Conservation (phyloP, 2,888 invertebrate genomes). For the Uropetala carovei region DNA sequence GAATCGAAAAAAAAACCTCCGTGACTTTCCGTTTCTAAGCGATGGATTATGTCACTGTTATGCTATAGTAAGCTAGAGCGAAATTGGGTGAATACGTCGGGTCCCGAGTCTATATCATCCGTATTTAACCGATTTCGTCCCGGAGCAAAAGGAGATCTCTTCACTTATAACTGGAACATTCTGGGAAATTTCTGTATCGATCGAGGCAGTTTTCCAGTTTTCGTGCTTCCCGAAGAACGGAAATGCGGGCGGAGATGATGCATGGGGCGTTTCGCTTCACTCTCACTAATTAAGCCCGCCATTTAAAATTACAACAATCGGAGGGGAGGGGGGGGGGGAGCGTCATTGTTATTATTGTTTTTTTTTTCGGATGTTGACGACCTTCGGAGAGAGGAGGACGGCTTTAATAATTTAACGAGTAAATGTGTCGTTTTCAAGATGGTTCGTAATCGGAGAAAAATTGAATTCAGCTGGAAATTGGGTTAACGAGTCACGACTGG, state of each 20-base stretch:
- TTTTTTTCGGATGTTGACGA: background rate
- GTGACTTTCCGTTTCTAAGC: too few species aligned
- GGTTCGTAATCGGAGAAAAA: background rate
- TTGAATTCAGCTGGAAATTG: background rate
- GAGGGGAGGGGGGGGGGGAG: too few species aligned
- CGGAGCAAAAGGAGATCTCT: background rate
- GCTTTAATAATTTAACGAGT: background rate
- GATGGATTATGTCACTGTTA: too few species aligned
- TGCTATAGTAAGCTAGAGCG: too few species aligned
- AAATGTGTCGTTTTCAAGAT: background rate
- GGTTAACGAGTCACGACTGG: too few species aligned
- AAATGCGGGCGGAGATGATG: conserved; percentile 34
- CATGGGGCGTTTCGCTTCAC: background rate
- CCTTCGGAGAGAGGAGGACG: background rate
- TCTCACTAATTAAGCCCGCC: conserved; percentile 45
- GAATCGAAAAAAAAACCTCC: too few species aligned
- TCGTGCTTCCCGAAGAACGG: conserved; percentile 39
- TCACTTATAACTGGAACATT: conserved; percentile 14
- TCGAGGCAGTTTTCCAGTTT: conserved; percentile 36
- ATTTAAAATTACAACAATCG: background rate
- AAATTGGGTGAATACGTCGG: too few species aligned
- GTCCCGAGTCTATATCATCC: background rate
- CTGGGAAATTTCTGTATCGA: conserved; percentile 49
- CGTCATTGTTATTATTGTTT: too few species aligned
- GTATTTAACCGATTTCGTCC: background rate